phyloP scores from a whole-genome alignment of 2,113 vertebrate genomes.

The Bubo bubo region DNA sequence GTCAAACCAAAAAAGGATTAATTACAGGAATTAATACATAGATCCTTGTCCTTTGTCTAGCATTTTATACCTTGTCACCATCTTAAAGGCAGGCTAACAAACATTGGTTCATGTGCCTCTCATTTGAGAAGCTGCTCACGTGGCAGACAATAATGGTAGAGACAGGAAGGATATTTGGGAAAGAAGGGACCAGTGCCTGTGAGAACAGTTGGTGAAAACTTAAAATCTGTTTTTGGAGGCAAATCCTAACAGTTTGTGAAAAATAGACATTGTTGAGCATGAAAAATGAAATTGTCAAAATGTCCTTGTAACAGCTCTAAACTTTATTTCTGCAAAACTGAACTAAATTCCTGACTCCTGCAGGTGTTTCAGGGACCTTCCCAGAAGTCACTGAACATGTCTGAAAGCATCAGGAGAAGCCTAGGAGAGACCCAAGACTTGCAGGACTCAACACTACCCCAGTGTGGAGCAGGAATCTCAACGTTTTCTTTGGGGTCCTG shows the following conservation, averaged over 20 bases:
- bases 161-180: neutral
- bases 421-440: neutral
- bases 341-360: neutral
- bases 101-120: rapidly evolving
- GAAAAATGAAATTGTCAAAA: neutral
- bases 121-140: neutral
- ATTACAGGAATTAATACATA: neutral
- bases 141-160: neutral
- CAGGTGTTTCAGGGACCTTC: neutral
- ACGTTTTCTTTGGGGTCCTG: rapidly evolving
- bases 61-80: neutral
- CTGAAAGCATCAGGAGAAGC: neutral
- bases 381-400: neutral
- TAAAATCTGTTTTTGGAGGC: neutral
- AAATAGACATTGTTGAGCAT: neutral
- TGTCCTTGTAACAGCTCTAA: neutral
- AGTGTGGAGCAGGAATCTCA: neutral
- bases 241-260: neutral
- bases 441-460: neutral
- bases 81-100: neutral
- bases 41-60: neutral
- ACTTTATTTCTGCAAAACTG: neutral
- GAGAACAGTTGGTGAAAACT: neutral
- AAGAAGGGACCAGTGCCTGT: neutral
- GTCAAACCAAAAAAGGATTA: neutral